Percentiles rank a stretch among this genome's conserved stretches.
These are phyloP conservation scores for Pao palembangensis DNA, from an alignment of 2,113 vertebrate species.

Conservation along the genomic window DNA sequence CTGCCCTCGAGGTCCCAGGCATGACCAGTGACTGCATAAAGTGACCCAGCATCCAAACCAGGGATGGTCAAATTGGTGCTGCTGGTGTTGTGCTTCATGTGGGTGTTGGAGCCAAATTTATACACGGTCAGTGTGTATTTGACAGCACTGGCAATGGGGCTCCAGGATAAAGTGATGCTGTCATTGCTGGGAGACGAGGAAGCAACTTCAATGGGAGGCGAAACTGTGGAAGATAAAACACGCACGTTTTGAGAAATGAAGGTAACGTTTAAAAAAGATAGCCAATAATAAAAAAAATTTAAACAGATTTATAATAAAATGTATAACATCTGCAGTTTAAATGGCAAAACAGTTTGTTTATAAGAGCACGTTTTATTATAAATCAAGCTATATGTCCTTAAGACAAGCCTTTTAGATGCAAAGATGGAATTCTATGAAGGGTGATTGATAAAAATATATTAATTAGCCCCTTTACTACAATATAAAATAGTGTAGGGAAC, in stretches of 20 bases:
- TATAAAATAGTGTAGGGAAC: too few relatives aligned
- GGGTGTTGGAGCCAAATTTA: conserved; percentile 69
- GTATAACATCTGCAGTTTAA: too few relatives aligned
- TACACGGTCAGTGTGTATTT: conserved; percentile 78
- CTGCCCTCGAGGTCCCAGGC: conserved; percentile 80
- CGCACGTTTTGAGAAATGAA: not conserved
- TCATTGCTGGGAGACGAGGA: conserved; percentile 75
- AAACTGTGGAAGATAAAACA: conserved; percentile 67
- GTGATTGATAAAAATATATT: too few relatives aligned
- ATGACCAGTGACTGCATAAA: conserved; percentile 78
- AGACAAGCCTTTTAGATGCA: too few relatives aligned
- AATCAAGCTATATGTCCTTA: too few relatives aligned
- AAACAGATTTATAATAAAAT: too few relatives aligned
- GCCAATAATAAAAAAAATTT: too few relatives aligned
- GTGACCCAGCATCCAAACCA: conserved; percentile 78
- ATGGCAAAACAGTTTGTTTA: too few relatives aligned
- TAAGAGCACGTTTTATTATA: too few relatives aligned
- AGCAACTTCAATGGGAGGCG: conserved; percentile 76
- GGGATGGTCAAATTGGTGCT: conserved; percentile 69
- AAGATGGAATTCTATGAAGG: too few relatives aligned
- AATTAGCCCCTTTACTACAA: too few relatives aligned
- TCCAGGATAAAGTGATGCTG: conserved; percentile 81
- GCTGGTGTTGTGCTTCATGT: conserved; percentile 77
- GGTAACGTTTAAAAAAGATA: not conserved
- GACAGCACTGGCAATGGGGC: conserved; percentile 68